phyloP scores from a whole-genome alignment of 92 coral and sea anemone genomes.

The Zoanthus sociatus region DNA sequence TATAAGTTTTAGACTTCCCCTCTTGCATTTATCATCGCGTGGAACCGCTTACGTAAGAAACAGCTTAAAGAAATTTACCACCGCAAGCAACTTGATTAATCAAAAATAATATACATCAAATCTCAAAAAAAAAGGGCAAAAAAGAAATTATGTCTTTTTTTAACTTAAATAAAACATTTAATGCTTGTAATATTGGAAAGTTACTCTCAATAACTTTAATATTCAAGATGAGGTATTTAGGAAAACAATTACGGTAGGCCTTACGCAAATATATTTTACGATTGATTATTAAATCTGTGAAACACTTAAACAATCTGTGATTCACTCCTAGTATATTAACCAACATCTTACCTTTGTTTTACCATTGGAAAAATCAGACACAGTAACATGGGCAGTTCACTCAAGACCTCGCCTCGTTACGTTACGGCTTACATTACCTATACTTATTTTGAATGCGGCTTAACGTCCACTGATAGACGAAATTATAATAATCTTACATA shows the following conservation, averaged over 20 bases:
- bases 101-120: neutral
- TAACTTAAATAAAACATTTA: too few species aligned
- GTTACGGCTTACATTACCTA: neutral
- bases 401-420: neutral
- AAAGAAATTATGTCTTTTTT: too few species aligned
- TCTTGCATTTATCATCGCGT: neutral
- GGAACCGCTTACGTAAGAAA: neutral
- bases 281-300: neutral
- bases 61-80: neutral
- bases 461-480: conserved; percentile 42
- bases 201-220: too few species aligned
- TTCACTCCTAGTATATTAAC: neutral
- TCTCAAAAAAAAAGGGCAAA: neutral
- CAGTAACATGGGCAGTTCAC: neutral
- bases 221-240: too few species aligned
- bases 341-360: neutral
- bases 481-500: conserved; percentile 34
- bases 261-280: too few species aligned
- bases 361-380: neutral
- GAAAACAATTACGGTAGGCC: too few species aligned
- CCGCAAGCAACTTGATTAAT: neutral
- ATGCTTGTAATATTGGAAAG: too few species aligned
- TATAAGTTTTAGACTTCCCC: too few species aligned
- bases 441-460: neutral
- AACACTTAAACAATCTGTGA: neutral